Evolutionary conservation across 2,888 invertebrate species (phyloP), one percentile per base, ranked within the genome.

Genomic region (Drosophila meridiana): DNA sequence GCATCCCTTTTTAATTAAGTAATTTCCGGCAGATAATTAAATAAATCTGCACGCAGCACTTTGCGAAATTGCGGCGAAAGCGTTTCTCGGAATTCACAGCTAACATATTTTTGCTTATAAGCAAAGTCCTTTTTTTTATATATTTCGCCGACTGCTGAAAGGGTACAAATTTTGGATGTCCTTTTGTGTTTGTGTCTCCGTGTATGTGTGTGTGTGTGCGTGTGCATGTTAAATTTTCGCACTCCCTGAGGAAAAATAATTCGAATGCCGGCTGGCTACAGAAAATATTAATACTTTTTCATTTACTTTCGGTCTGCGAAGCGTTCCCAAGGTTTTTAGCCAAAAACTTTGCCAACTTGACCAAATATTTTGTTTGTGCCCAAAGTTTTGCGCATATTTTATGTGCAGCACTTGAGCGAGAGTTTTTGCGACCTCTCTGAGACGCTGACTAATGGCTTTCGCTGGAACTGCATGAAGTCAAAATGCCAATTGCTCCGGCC

Each of bases 201-300:
- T 57, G 52, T n/a, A n/a, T 50, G 56, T 48, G 13, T 52, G 53
- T 53, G 47, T 48, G 26, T 62, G 56, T 62, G 58, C 45, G 55
- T 55, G 47, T 69, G 57, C 67, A 48, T 78, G 70, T 73, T 64
- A 69, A 68, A 71, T 88, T 68, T 76, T 63, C 57, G 60, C 73
- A 64, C 48, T 76, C 89, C 87, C 87, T 30, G 40, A 64, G 87
- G 87, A 52, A 55, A 89, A 80, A 87, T 89, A 79, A 80, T 89
- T 87, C 72, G 73, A 76, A 71, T 77, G 58, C 52, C 36, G 52
- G 57, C 63, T 62, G 64, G 53, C 62, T 69, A 59, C 72, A 66
- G 69, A 63, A 88, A 78, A 72, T 89, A 89, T 83, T 86, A 83
- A 83, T 89, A 83, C 81, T 73, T 89, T 88, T 83, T 89, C 83